phyloP scores from a whole-genome alignment of 2,888 invertebrate genomes.

The Phragmatobia fuliginosa region DNA sequence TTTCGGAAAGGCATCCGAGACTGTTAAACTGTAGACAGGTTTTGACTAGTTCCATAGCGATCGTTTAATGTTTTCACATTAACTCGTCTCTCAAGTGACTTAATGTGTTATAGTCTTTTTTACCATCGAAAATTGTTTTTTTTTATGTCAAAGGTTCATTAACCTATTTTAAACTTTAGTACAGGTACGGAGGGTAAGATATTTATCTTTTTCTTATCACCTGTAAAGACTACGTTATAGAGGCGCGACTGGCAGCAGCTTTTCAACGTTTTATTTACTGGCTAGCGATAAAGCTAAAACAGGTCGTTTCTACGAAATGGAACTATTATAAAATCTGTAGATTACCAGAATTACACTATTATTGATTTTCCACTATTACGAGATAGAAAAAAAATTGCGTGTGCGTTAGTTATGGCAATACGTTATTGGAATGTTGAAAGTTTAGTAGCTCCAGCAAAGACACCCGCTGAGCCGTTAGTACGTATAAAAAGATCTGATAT shows the following conservation, averaged over 20 bases:
- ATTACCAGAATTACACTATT: conserved; percentile 34
- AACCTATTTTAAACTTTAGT: conserved; percentile 4
- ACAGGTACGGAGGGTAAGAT: conserved; percentile 6
- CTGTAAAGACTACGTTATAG: neutral
- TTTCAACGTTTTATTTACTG: conserved; percentile 22
- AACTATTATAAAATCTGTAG: conserved; percentile 18
- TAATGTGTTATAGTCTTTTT: neutral
- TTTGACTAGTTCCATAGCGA: conserved; percentile 29
- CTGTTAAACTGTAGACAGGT: conserved; percentile 46
- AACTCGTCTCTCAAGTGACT: neutral
- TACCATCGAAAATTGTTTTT: conserved; percentile 3
- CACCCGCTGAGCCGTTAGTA: conserved; percentile 73
- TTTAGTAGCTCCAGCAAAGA: conserved; percentile 54
- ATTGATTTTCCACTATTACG: conserved; percentile 32
- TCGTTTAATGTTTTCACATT: conserved; percentile 5
- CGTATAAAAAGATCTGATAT: conserved; percentile 63
- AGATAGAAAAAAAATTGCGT: conserved; percentile 37
- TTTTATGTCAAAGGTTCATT: conserved; percentile 1
- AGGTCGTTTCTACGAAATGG: conserved; percentile 1
- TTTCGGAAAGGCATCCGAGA: conserved; percentile 54
- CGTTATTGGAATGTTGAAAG: conserved; percentile 38
- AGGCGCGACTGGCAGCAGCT: conserved; percentile 15
- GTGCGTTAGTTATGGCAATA: conserved; percentile 38
- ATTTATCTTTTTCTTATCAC: conserved; percentile 5
- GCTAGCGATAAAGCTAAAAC: conserved; percentile 23